These are phyloP conservation scores for Amphiprion percula DNA, from an alignment of 2,113 vertebrate species.

Conservation along the genomic window DNA sequence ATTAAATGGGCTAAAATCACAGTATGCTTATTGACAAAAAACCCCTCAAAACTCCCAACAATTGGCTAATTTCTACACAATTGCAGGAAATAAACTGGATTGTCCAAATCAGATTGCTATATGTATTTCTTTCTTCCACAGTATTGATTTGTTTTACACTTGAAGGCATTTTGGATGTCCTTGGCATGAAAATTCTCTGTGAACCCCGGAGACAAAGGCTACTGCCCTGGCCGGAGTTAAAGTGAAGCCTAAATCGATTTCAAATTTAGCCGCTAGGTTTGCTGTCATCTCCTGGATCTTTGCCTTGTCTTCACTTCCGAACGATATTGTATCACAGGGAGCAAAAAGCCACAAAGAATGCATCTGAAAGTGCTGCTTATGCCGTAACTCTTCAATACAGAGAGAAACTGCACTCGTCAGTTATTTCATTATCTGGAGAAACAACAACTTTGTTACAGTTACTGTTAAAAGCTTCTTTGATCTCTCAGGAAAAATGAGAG, in stretches of 20 bases:
- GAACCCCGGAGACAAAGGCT: slow-evolving; percentile 8
- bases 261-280: background rate
- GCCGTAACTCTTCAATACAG: background rate
- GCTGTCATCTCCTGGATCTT: slow-evolving; percentile 14
- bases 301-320: slow-evolving; percentile 5
- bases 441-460: background rate
- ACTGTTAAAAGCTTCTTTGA: background rate
- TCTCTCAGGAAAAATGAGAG: background rate
- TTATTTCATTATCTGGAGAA: slow-evolving; percentile 14
- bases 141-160: slow-evolving; percentile 2
- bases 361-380: background rate
- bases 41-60: background rate
- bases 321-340: background rate
- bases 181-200: background rate
- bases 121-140: background rate
- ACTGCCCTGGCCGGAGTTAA: slow-evolving; percentile 14
- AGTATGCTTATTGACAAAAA: background rate
- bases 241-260: slow-evolving; percentile 28
- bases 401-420: background rate
- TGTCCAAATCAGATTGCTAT: background rate
- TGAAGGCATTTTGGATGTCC: slow-evolving; percentile 3
- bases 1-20: background rate
- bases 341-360: slow-evolving; percentile 5
- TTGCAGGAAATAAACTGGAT: background rate
- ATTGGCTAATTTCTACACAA: background rate